Evolutionary conservation across 1,140 invertebrate genomes (phyloP).

Genomic region (Philopotamus ludificatus): DNA sequence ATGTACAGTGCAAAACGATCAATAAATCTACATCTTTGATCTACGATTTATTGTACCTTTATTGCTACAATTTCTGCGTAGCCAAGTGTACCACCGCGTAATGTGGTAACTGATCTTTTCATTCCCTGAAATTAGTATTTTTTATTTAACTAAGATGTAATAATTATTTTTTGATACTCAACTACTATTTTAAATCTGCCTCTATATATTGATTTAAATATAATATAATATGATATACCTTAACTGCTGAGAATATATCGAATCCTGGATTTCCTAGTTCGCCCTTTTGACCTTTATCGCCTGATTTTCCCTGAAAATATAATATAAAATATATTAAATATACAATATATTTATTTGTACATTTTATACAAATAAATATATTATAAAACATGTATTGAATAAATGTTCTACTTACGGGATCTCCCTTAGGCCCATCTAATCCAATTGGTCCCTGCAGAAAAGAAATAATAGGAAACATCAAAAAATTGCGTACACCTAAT

Average conservation of each 20-base stretch:
- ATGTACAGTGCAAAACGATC: no score
- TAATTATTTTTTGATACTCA: no score
- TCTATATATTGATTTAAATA: constrained; percentile 9
- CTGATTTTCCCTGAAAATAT: constrained; percentile 75
- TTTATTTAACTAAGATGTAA: no score
- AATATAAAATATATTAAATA: no score
- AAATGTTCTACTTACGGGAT: constrained; percentile 78
- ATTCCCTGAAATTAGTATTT: constrained; percentile 66
- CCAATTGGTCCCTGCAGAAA: constrained; percentile 86
- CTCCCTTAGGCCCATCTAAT: constrained; percentile 90
- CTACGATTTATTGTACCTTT: constrained; percentile 67
- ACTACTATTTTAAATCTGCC: no score
- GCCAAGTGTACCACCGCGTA: constrained; percentile 80
- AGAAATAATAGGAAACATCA: constrained; percentile 39
- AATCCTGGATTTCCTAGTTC: constrained; percentile 83
- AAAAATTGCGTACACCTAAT: no score
- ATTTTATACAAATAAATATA: no score
- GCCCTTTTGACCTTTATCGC: constrained; percentile 85
- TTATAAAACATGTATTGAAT: no score
- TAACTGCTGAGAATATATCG: constrained; percentile 86
- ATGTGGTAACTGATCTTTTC: constrained; percentile 89
- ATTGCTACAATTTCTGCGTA: constrained; percentile 94
- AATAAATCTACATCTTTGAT: no score
- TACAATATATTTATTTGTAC: no score
- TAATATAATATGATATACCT: constrained; percentile 61